These are phyloP conservation scores for Gallirallus australis DNA, from an alignment of 2,797 vertebrate species.

Conservation along the genomic window DNA sequence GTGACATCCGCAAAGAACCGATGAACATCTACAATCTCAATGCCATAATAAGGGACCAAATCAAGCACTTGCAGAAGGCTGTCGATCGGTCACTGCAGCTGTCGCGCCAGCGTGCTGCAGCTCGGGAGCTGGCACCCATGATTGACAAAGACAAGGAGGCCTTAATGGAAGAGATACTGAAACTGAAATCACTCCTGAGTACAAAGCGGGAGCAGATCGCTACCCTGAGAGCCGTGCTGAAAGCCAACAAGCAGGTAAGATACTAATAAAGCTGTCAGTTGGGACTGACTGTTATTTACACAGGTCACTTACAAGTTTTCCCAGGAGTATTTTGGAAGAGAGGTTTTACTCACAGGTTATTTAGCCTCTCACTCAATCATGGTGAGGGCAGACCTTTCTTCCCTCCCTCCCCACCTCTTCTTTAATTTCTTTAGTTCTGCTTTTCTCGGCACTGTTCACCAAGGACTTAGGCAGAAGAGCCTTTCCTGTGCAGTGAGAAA, in stretches of 20 bases:
- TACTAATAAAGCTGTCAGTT: not conserved
- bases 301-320: not conserved
- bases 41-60: slow-evolving; percentile 98
- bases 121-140: slow-evolving; percentile 91
- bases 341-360: not conserved
- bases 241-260: slow-evolving; percentile 97
- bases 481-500: not conserved
- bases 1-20: slow-evolving; percentile 95
- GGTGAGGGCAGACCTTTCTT: not conserved
- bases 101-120: slow-evolving; percentile 93
- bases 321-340: not conserved
- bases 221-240: slow-evolving; percentile 93
- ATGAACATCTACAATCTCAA: slow-evolving; percentile 99
- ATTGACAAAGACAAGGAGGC: slow-evolving; percentile 97
- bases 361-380: not conserved
- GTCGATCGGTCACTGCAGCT: slow-evolving; percentile 96
- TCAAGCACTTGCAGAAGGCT: slow-evolving; percentile 96
- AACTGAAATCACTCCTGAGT: slow-evolving; percentile 95
- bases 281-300: not conserved
- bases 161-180: slow-evolving; percentile 97
- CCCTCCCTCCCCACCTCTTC: not conserved
- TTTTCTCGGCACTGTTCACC: not conserved
- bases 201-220: slow-evolving; percentile 98
- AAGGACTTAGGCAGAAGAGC: not conserved
- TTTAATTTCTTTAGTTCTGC: not conserved